Conservation (phyloP, 64 coral and sea anemone genomes). For the Trachythela sp. region DNA sequence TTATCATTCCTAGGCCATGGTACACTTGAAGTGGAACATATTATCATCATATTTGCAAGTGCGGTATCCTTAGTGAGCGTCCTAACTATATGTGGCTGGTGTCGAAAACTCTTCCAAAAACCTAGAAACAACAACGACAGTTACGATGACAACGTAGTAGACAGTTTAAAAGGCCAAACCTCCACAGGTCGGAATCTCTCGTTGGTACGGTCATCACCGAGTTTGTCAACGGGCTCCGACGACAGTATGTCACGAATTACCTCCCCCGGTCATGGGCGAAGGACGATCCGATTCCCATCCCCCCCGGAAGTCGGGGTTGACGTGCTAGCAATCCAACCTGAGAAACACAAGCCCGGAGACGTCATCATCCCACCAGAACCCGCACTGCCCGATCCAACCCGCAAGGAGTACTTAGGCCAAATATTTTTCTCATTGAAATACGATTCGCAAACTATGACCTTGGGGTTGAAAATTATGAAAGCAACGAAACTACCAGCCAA, state of each 20-base stretch:
- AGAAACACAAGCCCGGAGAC: background rate
- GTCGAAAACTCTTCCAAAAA: background rate
- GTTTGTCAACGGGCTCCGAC: background rate
- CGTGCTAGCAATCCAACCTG: background rate
- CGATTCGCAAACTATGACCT: conserved; percentile 56
- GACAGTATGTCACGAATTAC: background rate
- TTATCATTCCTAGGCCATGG: background rate
- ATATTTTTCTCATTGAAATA: conserved; percentile 84
- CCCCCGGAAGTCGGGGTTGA: conserved; percentile 11
- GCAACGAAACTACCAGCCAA: conserved; percentile 77
- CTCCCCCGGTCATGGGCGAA: background rate
- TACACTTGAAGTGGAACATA: background rate
- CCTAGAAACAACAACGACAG: background rate
- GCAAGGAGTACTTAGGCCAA: conserved; percentile 70
- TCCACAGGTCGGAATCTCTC: background rate
- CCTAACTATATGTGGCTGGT: background rate
- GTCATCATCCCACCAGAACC: conserved; percentile 63
- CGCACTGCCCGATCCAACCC: conserved; percentile 37
- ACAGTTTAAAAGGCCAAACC: background rate
- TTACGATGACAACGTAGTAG: background rate
- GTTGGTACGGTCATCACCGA: background rate
- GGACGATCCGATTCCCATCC: background rate
- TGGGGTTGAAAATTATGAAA: conserved; percentile 91
- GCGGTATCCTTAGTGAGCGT: background rate
- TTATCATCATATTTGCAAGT: background rate